Evolutionary conservation across 2,113 vertebrate species (phyloP), one percentile per base, ranked within the genome.

Genomic region (Paramisgurnus dabryanus): DNA sequence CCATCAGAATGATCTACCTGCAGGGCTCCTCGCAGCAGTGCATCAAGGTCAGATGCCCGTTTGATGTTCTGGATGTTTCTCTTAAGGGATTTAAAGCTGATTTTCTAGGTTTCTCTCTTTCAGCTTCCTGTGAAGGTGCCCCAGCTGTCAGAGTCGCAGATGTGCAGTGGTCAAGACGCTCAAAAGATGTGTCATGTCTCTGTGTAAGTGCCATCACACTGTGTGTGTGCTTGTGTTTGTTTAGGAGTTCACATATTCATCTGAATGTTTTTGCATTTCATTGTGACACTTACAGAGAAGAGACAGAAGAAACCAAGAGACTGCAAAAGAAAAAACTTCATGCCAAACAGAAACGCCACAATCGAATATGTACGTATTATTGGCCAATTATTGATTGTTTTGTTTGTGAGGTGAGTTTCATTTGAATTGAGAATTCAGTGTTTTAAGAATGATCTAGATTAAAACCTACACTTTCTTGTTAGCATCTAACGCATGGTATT

Each of bases 1-100:
- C 95, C 7, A 98, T 98, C 90, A 92, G 90, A 75, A 91, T 91
- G 55, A 90, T 99, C 57, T 95, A 91, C 90, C 94, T 92, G 89
- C 92, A 93, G 89, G 92, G 92, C 81, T 83, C 90, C 0, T 79
- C 90, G 49, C 78, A 87, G 39, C 83, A 87, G 72, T 90, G 85
- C 60, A 87, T 92, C n/a, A 88, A 91, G 91, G 93, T 94, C 15
- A 70, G 83, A 55, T 2, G 10, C 5, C 4, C 58, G 73, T 12
- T 9, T 70, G 0, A 39, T 53, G 5, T 63, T 10, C 7, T 7
- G 15, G 39, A 3, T 65, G 39, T 79, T 4, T 2, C n/a, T 22
- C 27, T 58, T 2, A 41, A 64, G 8, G 15, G 10, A 40, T 34
- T 64, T 22, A 11, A 72, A 61, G 60, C 55, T 73, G 6, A 73